Evolutionary conservation across 2,113 vertebrate species (phyloP).

Genomic region (Tetraodon nigroviridis): DNA sequence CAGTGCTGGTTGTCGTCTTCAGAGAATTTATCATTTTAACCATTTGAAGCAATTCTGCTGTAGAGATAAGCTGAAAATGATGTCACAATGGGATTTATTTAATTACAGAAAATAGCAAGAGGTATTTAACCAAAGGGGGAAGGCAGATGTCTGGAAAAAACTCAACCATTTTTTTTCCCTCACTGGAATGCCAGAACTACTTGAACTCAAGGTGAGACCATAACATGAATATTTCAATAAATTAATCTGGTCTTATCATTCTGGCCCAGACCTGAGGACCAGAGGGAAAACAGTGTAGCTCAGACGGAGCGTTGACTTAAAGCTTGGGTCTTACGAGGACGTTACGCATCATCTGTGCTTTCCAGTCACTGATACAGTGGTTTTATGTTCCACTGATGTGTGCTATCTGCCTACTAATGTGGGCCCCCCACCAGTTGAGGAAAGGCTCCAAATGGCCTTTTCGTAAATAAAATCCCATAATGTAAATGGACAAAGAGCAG

Average conservation of each 20-base stretch:
- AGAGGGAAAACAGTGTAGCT: not conserved
- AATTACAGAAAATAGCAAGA: too few relatives aligned
- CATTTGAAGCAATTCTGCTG: too few relatives aligned
- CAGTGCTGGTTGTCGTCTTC: too few relatives aligned
- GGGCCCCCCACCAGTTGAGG: too few relatives aligned
- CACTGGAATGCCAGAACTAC: not conserved
- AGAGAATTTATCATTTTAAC: too few relatives aligned
- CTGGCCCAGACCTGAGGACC: not conserved
- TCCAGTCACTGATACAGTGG: not conserved
- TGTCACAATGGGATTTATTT: too few relatives aligned
- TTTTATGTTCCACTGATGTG: too few relatives aligned
- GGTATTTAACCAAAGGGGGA: not conserved
- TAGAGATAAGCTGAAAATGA: too few relatives aligned
- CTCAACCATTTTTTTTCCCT: not conserved
- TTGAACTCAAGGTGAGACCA: not conserved
- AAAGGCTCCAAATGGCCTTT: too few relatives aligned
- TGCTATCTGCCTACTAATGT: too few relatives aligned
- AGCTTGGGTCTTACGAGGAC: not conserved
- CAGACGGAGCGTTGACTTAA: not conserved
- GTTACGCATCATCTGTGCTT: not conserved
- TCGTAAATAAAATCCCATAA: too few relatives aligned
- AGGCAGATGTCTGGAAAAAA: not conserved
- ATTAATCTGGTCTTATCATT: not conserved
- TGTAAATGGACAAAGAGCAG: not conserved
- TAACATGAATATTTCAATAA: conserved; percentile 4